A percentile compares a stretch with the other conserved stretches of the same genome.
These are phyloP conservation scores for Mormyrus lacerda DNA, from an alignment of 2,113 vertebrate genomes.

Conservation along the genomic window DNA sequence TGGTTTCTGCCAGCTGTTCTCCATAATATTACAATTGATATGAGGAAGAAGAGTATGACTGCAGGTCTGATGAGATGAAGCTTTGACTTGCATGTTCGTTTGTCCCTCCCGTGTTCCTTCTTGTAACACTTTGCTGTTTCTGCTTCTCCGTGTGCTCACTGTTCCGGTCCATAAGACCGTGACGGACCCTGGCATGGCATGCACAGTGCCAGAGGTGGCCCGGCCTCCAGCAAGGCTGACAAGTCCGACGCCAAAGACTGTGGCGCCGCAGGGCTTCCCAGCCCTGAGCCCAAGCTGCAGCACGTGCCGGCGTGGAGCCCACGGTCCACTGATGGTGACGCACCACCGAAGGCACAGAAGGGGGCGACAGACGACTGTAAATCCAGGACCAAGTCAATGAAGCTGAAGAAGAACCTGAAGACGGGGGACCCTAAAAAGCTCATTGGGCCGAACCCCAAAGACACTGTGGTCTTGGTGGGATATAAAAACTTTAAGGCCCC, in stretches of 20 bases:
- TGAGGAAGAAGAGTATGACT: not conserved
- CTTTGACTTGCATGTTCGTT: not conserved
- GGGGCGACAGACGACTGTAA: constrained; percentile 72
- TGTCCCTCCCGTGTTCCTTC: not conserved
- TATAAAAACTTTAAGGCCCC: constrained; percentile 88
- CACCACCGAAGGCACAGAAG: constrained; percentile 64
- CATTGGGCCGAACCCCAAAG: constrained; percentile 84
- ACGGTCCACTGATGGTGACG: constrained; percentile 74
- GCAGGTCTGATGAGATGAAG: not conserved
- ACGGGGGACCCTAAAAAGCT: constrained; percentile 87
- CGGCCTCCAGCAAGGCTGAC: constrained; percentile 71
- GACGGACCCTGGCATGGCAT: constrained; percentile 87
- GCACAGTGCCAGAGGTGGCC: constrained; percentile 67
- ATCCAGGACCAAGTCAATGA: constrained; percentile 88
- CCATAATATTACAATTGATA: not conserved
- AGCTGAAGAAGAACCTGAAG: constrained; percentile 88
- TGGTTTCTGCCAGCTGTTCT: not conserved
- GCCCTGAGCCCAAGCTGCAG: constrained; percentile 67
- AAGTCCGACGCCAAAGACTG: constrained; percentile 74
- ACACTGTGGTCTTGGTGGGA: constrained; percentile 90
- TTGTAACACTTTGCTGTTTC: not conserved
- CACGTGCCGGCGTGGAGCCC: constrained; percentile 55
- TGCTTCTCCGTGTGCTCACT: not conserved
- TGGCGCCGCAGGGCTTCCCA: constrained; percentile 60
- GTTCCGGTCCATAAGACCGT: constrained; percentile 62